Base-by-base conservation (phyloP, 2,113 vertebrate genomes). In the Gambusia holbrooki region DNA sequence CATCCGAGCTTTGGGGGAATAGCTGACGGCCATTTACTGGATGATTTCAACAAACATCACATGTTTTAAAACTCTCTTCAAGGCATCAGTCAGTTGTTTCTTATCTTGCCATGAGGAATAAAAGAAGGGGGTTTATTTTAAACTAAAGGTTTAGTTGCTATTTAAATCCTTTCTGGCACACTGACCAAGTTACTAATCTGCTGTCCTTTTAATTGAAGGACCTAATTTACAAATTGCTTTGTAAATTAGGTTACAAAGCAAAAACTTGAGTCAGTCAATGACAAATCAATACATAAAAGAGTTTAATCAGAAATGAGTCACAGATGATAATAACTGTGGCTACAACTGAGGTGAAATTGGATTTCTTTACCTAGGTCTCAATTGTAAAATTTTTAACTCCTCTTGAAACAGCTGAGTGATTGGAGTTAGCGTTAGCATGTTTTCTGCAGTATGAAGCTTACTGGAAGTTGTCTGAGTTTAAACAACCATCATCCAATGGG, bases 31-130 rank as follows among this genome's bases (percentile, higher is more conserved):
- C n/a, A 8, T 64, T 42, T 62, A 30, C 68, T 45, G 61, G 30
- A 45, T 62, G 54, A 66, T 69, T 45, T 71, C 37, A 65, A 63
- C 42, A 37, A 63, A 54, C 30, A 75, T 45, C 35, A 42, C 37
- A 61, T 45, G 15, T 66, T 40, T 66, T 62, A 10, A 35, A 69
- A 76, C 7, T 32, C 29, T 19, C 62, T 19, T 7, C 30, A 22
- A 17, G 17, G 29, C 33, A 22, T 54, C 51, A 66, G 19, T 12
- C 29, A 7, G 25, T 58, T 58, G 51, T 62, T 62, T 69, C 2
- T 5, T 6, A 45, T 62, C 37, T 33, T 48, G 8, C 28, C 28
- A 11, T 22, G 22, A 22, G 25, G 37, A 30, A 4, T 76, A 60
- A 51, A 62, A 62, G 30, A 32, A 67, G 51, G 9, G 51, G 51